These are phyloP conservation scores for Orthonychiurus folsomi DNA, from an alignment of 2,888 invertebrate species.

Conservation along the genomic window DNA sequence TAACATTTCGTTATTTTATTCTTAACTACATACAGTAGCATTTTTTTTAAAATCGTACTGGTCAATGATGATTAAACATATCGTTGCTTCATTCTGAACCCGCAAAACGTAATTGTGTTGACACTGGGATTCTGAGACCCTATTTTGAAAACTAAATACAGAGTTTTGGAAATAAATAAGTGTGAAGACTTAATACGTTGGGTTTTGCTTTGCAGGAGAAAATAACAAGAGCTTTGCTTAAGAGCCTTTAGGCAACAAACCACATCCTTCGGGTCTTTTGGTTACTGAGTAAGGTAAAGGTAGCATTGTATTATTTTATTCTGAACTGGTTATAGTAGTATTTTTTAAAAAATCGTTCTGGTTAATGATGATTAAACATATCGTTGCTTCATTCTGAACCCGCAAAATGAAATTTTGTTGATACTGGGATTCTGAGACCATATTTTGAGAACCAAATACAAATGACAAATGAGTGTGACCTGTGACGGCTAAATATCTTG, in stretches of 20 bases:
- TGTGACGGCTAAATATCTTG: too few species aligned
- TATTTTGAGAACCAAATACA: not conserved
- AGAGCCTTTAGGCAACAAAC: slow-evolving; percentile 92
- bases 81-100: slow-evolving; percentile 10
- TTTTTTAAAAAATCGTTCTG: too few species aligned
- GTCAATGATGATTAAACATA: slow-evolving; percentile 7
- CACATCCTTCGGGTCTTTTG: slow-evolving; percentile 97
- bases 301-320: slow-evolving; percentile 3
- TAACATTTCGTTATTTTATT: slow-evolving; percentile 3
- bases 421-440: slow-evolving; percentile 2
- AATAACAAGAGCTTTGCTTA: slow-evolving; percentile 70
- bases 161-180: too few species aligned
- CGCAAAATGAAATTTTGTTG: not conserved
- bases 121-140: not conserved
- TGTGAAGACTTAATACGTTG: too few species aligned
- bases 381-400: slow-evolving; percentile 10
- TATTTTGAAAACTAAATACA: not conserved
- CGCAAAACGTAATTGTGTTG: not conserved
- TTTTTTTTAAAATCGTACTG: too few species aligned
- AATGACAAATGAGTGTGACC: too few species aligned
- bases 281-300: too few species aligned
- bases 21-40: too few species aligned
- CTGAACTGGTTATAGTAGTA: not conserved
- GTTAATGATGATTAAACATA: slow-evolving; percentile 7
- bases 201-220: slow-evolving; percentile 31